Conservation (phyloP, 2,113 vertebrate species). For the Tupaia chinensis region DNA sequence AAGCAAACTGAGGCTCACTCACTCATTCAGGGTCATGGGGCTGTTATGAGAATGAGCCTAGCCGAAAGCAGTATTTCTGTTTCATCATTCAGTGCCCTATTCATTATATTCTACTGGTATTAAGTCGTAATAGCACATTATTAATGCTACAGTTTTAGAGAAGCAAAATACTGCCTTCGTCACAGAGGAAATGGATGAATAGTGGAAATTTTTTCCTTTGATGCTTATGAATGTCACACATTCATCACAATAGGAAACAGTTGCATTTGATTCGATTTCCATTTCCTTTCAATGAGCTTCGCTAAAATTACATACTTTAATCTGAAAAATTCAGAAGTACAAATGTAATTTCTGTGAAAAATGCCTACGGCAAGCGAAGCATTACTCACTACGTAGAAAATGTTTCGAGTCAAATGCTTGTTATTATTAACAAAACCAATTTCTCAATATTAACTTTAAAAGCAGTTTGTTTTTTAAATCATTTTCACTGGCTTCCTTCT, state of each 20-base stretch:
- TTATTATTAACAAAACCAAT: conserved; percentile 31
- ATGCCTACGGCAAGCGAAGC: background rate
- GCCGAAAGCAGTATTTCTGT: background rate
- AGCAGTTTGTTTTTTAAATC: background rate
- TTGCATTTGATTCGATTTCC: background rate
- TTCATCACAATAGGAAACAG: background rate
- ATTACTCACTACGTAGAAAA: background rate
- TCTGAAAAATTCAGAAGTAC: background rate
- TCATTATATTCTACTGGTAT: background rate
- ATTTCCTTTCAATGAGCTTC: conserved; percentile 46
- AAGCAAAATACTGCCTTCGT: conserved; percentile 17
- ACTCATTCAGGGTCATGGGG: background rate
- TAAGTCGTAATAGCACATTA: background rate
- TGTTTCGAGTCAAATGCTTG: background rate
- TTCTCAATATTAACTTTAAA: conserved; percentile 55
- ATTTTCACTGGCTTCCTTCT: background rate
- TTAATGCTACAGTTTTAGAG: background rate
- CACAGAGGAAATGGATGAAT: background rate
- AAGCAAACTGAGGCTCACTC: background rate
- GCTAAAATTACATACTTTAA: conserved; percentile 48
- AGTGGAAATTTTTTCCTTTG: background rate
- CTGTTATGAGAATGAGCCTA: background rate
- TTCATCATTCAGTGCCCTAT: background rate
- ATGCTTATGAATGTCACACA: background rate
- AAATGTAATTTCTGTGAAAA: background rate